A percentile compares a stretch with the other conserved stretches of the same genome.
phyloP scores from a whole-genome alignment of 2,113 vertebrate genomes.

The Pygoscelis adeliae region DNA sequence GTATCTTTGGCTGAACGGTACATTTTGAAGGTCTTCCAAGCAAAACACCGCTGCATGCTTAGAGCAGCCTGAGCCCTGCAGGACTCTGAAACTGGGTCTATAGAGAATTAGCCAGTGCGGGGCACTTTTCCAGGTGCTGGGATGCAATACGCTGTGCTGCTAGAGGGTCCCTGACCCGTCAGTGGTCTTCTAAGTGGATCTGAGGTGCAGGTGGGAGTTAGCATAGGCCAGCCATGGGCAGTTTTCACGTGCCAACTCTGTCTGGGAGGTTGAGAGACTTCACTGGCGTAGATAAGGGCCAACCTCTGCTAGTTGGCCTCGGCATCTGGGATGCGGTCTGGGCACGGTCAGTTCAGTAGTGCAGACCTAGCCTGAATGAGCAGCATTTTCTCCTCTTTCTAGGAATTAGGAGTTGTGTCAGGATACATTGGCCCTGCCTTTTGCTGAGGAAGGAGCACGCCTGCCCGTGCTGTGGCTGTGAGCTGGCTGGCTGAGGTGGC shows the following conservation, averaged over 20 bases:
- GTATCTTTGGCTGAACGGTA: background rate
- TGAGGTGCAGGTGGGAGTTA: background rate
- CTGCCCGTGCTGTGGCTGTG: background rate
- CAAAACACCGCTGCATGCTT: background rate
- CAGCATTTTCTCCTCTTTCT: background rate
- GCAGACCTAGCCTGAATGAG: background rate
- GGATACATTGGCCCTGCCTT: background rate
- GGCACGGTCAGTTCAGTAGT: background rate
- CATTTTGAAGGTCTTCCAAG: background rate
- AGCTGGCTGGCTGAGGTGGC: background rate
- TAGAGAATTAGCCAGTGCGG: background rate
- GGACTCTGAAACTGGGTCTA: background rate
- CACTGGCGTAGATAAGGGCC: background rate
- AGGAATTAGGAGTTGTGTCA: background rate
- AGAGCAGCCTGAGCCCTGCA: background rate
- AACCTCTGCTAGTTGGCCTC: background rate
- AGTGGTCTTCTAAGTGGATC: background rate
- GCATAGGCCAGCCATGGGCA: background rate
- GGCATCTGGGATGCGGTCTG: accelerated
- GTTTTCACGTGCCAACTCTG: background rate
- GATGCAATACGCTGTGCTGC: background rate
- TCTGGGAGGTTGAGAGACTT: background rate
- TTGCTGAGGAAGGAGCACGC: background rate
- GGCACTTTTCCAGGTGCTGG: background rate
- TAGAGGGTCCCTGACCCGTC: background rate